phyloP scores from a whole-genome alignment of 2,888 invertebrate species.

The Conomelus anceps region DNA sequence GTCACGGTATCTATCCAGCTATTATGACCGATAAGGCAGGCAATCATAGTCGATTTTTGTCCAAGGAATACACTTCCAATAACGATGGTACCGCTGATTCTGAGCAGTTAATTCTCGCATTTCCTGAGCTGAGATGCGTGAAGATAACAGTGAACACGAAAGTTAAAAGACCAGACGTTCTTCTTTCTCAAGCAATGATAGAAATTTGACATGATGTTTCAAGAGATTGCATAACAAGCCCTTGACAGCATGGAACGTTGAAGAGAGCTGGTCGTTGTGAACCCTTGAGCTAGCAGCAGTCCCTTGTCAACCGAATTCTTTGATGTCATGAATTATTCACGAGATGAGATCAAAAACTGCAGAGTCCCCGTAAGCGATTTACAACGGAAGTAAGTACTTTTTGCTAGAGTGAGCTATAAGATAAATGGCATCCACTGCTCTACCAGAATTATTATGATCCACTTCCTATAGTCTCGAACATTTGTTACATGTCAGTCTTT shows the following conservation, averaged over 20 bases:
- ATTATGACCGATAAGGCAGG: no score
- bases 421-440: background rate
- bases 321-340: background rate
- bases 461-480: background rate
- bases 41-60: no score
- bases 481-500: background rate
- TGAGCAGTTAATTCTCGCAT: no score
- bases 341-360: background rate
- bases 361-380: background rate
- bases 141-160: no score
- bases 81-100: no score
- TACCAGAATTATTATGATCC: background rate
- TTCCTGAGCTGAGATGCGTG: no score
- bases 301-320: background rate
- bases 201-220: background rate
- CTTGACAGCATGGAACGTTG: background rate
- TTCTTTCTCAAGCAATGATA: background rate
- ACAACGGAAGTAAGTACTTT: background rate
- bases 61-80: no score
- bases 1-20: no score
- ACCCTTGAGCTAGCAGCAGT: background rate
- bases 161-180: background rate
- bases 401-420: background rate
- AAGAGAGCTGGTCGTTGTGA: background rate
- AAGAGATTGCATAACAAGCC: background rate